Evolutionary conservation across 2,888 invertebrate genomes (phyloP).

Genomic region (Hypsopygia costalis): DNA sequence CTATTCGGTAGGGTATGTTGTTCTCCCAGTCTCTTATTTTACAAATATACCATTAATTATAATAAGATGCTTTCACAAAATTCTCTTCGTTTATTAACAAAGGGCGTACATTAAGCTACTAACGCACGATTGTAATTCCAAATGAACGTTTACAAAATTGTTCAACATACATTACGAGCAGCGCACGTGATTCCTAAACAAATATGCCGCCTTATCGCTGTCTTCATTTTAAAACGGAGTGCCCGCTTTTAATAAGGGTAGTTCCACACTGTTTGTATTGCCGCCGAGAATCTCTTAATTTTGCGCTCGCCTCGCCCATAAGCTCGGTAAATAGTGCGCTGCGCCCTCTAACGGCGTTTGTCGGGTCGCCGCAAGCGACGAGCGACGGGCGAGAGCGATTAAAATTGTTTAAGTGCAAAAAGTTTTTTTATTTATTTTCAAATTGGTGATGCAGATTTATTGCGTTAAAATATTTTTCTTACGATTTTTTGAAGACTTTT

Average conservation of each 20-base stretch:
- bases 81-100: neutral
- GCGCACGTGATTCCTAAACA: conserved; percentile 39
- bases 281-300: conserved; percentile 68
- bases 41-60: too few species aligned
- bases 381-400: conserved; percentile 13
- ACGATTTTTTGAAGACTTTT: too few species aligned
- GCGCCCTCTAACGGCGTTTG: conserved; percentile 35
- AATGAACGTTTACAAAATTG: conserved; percentile 3
- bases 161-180: conserved; percentile 17
- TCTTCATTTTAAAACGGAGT: conserved; percentile 61
- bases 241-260: conserved; percentile 59
- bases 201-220: conserved; percentile 39
- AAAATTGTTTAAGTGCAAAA: too few species aligned
- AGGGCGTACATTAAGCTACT: conserved; percentile 4
- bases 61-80: too few species aligned
- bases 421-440: too few species aligned
- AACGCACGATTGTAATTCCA: conserved; percentile 2
- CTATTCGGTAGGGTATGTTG: too few species aligned
- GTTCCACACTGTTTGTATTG: conserved; percentile 55
- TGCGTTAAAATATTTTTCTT: too few species aligned
- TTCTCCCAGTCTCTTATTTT: too few species aligned
- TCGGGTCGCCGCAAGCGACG: conserved; percentile 19
- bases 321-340: conserved; percentile 49
- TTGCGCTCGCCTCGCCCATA: conserved; percentile 47
- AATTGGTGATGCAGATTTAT: too few species aligned